Evolutionary conservation across 2,113 vertebrate genomes (phyloP), one percentile per base, ranked within the genome.

Genomic region (Rhinoderma darwinii): DNA sequence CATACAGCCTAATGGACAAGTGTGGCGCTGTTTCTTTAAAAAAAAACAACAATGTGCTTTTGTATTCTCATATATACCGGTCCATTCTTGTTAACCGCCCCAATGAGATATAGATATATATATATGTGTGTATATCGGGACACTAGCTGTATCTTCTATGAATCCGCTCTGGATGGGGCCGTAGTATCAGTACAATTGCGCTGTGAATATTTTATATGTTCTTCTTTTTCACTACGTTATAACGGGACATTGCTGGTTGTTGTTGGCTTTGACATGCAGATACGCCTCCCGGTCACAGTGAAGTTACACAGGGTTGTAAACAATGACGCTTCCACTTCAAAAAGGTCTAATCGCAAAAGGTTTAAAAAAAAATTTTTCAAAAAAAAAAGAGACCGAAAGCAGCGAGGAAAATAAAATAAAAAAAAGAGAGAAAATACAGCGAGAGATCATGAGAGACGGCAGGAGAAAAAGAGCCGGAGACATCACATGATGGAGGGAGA

Each of bases 401-500:
- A 39, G 56, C 9, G 41, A n/a, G 27, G 15, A 44, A 56, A 37
- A 15, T 74, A 39, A 11, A 43, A 32, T 20, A 39, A 77, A 39
- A 85, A 25, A 61, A 51, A n/a, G 2, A 74, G 37, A 56, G n/a
- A 75, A n/a, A 75, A 74, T 14, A 18, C 50, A 75, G 39, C 1
- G 59, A 82, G 50, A 85, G 70, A 56, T 54, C 70, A 84, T 43
- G 72, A 63, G 66, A 82, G 78, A 72, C 18, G 66, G 66, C 83
- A 75, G 35, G 47, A 61, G 77, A 30, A 76, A 72, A 72, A 72
- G 68, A 74, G 56, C 25, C 79, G 30, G 51, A 87, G 78, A 75
- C 68, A 87, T 82, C 68, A 82, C 70, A 87, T 82, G 86, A 87
- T 74, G 79, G 66, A 86, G 77, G 44, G 84, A 63, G 85, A 82